Evolutionary conservation across 1,140 invertebrate species (phyloP).

Genomic region (Bombus haemorrhoidalis): DNA sequence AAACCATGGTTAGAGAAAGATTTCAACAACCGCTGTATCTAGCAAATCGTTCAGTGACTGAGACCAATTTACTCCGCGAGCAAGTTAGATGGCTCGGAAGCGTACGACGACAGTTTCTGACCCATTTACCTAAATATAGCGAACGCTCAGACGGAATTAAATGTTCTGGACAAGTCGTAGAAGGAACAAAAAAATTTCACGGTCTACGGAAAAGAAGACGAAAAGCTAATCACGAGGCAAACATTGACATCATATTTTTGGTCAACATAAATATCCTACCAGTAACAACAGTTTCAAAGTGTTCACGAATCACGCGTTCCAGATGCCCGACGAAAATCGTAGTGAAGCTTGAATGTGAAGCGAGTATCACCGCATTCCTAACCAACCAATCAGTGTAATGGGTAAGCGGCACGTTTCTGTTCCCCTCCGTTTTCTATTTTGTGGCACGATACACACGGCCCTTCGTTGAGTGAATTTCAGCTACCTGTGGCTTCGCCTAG

Average conservation of each 20-base stretch:
- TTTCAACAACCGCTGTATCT: constrained; percentile 22
- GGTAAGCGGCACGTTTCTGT: neutral
- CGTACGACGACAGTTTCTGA: constrained; percentile 75
- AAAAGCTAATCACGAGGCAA: constrained; percentile 22
- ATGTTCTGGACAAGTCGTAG: neutral
- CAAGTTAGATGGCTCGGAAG: constrained; percentile 77
- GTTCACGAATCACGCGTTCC: neutral
- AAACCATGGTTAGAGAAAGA: constrained; percentile 8
- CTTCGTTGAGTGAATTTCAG: constrained; percentile 46
- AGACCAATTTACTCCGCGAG: constrained; percentile 70
- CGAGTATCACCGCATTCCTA: neutral
- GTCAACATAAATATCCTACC: neutral
- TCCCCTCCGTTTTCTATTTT: constrained; percentile 33
- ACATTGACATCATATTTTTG: neutral
- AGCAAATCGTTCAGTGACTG: constrained; percentile 52
- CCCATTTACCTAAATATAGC: constrained; percentile 77
- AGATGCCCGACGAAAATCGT: neutral
- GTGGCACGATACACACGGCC: constrained; percentile 1
- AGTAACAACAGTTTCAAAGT: neutral
- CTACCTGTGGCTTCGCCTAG: constrained; percentile 78
- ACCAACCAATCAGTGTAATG: constrained; percentile 27
- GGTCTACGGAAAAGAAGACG: neutral
- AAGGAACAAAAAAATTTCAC: constrained; percentile 34
- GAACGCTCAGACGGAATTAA: constrained; percentile 38
- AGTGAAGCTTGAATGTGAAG: neutral